A percentile compares a stretch with the other conserved stretches of the same genome.
Evolutionary conservation across 1,140 invertebrate species (phyloP).

Genomic region (Philotrypesis tridentata): DNA sequence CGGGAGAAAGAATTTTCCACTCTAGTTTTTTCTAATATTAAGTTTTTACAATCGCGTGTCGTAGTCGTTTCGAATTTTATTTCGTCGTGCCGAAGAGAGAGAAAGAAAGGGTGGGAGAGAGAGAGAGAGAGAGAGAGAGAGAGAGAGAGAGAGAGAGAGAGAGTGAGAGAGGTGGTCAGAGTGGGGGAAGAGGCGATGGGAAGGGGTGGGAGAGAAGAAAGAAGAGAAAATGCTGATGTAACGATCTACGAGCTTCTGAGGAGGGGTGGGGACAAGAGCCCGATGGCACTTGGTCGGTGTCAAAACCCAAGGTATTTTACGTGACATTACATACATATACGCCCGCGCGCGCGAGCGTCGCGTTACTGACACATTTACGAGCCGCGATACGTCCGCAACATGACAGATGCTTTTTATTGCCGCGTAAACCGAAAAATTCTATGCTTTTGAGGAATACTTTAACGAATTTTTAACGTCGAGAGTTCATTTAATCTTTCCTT

Average conservation of each 20-base stretch:
- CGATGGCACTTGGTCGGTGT: neutral
- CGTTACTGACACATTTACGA: slow-evolving; percentile 29
- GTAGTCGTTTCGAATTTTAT: neutral
- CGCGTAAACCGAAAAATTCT: slow-evolving; percentile 45
- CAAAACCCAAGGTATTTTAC: slow-evolving; percentile 3
- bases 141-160: too few species aligned
- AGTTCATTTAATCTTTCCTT: slow-evolving; percentile 6
- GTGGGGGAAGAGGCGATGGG: too few species aligned
- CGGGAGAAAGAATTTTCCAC: neutral
- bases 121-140: too few species aligned
- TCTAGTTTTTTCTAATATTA: neutral
- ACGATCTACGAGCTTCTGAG: neutral
- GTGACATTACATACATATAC: neutral
- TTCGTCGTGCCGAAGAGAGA: neutral
- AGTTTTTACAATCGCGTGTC: neutral
- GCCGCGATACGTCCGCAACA: slow-evolving; percentile 40
- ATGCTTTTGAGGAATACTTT: slow-evolving; percentile 45
- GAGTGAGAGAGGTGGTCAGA: too few species aligned
- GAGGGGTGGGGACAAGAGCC: too few species aligned
- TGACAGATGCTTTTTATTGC: slow-evolving; percentile 53
- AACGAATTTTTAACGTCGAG: slow-evolving; percentile 36
- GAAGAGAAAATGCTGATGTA: slow-evolving; percentile 9
- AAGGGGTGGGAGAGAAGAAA: neutral
- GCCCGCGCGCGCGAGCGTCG: neutral
- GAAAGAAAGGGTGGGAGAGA: neutral